phyloP scores from a whole-genome alignment of 2,888 invertebrate genomes.

The Leucoma salicis region DNA sequence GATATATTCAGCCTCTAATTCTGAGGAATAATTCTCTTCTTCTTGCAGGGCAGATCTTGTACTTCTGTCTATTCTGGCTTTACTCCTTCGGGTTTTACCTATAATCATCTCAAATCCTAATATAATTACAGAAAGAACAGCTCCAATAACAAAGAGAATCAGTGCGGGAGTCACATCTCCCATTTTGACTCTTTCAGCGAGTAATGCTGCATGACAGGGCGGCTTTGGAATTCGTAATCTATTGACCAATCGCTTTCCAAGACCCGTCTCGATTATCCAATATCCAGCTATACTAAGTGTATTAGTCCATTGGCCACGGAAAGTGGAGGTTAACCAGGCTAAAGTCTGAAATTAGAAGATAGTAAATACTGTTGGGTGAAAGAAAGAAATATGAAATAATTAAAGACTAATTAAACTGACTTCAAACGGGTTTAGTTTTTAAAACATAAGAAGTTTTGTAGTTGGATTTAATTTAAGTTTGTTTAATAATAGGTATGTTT shows the following conservation, averaged over 20 bases:
- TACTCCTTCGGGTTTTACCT: conserved; percentile 29
- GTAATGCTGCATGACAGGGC: conserved; percentile 55
- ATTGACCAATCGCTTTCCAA: conserved; percentile 46
- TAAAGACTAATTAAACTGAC: no score
- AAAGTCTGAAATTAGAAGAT: conserved; percentile 38
- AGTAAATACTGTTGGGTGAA: no score
- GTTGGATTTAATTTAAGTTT: no score
- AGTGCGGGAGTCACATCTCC: conserved; percentile 56
- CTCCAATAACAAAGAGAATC: conserved; percentile 40
- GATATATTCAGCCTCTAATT: no score
- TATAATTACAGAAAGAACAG: conserved; percentile 44
- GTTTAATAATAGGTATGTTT: no score
- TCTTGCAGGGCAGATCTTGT: neutral
- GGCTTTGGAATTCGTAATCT: conserved; percentile 47
- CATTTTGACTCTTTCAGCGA: conserved; percentile 64
- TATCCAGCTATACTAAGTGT: conserved; percentile 45
- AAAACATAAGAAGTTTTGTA: no score
- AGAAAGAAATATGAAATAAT: no score
- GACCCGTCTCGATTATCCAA: conserved; percentile 60
- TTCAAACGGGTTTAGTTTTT: no score
- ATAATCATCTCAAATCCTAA: conserved; percentile 50
- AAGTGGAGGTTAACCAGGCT: conserved; percentile 52
- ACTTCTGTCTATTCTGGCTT: conserved; percentile 1
- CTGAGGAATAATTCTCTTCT: neutral
- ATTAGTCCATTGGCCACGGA: conserved; percentile 53